phyloP scores from a whole-genome alignment of 2,113 vertebrate genomes.

The Elephas maximus region DNA sequence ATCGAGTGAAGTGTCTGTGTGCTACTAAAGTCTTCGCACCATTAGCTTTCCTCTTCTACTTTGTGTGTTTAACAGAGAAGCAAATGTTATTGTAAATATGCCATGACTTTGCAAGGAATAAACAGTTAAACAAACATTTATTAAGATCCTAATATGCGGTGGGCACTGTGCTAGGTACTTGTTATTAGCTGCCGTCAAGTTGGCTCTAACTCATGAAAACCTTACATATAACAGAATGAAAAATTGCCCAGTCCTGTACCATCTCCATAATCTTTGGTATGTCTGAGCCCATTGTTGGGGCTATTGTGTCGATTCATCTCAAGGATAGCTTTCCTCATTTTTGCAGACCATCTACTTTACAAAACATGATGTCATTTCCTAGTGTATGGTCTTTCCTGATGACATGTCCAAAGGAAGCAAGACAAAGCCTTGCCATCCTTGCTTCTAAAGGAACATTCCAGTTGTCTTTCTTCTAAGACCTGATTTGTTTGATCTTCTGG shows the following conservation, averaged over 20 bases:
- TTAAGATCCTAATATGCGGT: background rate
- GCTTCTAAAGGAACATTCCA: too few species aligned
- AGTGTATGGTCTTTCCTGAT: too few species aligned
- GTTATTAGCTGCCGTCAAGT: background rate
- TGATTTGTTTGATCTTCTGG: too few species aligned
- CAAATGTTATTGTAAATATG: slow-evolving; percentile 43
- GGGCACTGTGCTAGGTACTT: background rate
- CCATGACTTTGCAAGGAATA: background rate
- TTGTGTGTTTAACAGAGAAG: slow-evolving; percentile 60
- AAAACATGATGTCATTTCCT: too few species aligned
- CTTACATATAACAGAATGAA: background rate
- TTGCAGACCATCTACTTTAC: too few species aligned
- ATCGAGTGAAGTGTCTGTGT: background rate
- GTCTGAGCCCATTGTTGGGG: background rate
- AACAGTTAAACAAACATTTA: background rate
- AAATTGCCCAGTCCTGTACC: background rate
- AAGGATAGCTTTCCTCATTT: background rate
- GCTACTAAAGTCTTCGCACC: background rate
- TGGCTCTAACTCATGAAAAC: background rate
- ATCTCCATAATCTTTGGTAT: background rate
- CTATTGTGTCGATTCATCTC: background rate
- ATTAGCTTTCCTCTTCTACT: slow-evolving; percentile 62
- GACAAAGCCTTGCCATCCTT: too few species aligned
- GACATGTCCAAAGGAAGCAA: too few species aligned
- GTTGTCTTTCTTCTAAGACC: too few species aligned